Percentiles rank a stretch among this genome's conserved stretches.
Evolutionary conservation across 2,113 vertebrate genomes (phyloP).

Genomic region (Callochromis pleurospilus): DNA sequence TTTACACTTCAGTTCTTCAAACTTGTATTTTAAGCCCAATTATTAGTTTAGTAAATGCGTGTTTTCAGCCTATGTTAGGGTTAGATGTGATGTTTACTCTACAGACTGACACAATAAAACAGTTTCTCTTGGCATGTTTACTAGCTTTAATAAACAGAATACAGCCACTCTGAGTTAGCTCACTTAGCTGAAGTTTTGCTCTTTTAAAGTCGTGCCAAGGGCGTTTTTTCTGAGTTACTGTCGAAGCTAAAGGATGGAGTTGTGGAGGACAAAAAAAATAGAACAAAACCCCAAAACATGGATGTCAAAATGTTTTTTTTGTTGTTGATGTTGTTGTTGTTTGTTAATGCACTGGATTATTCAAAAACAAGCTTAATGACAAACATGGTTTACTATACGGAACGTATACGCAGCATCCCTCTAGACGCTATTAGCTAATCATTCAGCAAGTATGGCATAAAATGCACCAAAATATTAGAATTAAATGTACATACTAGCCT

Average conservation of each 20-base stretch:
- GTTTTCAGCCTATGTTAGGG: neutral
- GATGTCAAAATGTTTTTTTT: neutral
- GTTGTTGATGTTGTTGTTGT: neutral
- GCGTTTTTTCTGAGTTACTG: fast-evolving
- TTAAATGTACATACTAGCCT: neutral
- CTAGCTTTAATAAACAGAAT: neutral
- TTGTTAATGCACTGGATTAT: neutral
- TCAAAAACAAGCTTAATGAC: neutral
- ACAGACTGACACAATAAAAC: neutral
- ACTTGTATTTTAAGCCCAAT: neutral
- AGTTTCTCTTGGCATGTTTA: neutral
- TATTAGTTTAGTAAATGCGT: neutral
- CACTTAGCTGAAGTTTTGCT: neutral
- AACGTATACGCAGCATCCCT: neutral
- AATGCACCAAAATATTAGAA: neutral
- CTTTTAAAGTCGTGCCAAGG: neutral
- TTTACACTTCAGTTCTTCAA: neutral
- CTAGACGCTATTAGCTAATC: neutral
- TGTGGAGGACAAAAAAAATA: neutral
- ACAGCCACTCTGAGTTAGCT: neutral
- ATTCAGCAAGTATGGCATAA: too few species aligned
- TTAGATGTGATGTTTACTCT: neutral
- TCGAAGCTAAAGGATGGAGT: fast-evolving
- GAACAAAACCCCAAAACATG: neutral
- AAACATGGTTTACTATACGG: fast-evolving